phyloP scores from a whole-genome alignment of 2,888 invertebrate genomes.

The Drosophila cognata region DNA sequence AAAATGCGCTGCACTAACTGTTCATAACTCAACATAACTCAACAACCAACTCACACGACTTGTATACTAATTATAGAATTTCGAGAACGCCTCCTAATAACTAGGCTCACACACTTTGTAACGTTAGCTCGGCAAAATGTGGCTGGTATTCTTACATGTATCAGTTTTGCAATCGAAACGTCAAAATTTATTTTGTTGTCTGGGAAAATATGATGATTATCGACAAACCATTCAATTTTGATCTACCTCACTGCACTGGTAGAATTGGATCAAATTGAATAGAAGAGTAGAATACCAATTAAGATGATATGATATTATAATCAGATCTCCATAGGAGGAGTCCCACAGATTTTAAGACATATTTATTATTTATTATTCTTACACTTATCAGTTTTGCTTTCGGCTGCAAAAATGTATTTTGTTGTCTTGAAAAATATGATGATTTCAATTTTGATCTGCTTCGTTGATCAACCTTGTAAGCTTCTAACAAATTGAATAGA shows the following conservation, averaged over 20 bases:
- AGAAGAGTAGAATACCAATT: not conserved
- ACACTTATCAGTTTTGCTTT: not conserved
- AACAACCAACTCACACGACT: conserved; percentile 15
- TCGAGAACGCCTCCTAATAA: conserved; percentile 11
- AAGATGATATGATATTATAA: not conserved
- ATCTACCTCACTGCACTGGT: not conserved
- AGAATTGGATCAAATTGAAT: not conserved
- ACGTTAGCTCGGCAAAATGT: not conserved
- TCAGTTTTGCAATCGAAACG: not conserved
- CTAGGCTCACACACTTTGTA: conserved; percentile 5
- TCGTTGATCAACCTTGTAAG: not conserved
- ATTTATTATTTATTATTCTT: not conserved
- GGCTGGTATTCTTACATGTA: not conserved
- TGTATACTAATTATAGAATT: conserved; percentile 18
- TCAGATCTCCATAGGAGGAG: not conserved
- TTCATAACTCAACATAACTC: conserved; percentile 26
- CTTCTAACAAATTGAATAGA: not conserved
- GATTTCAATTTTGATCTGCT: not conserved
- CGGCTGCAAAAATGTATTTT: not conserved
- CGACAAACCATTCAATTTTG: not conserved
- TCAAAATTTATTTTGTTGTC: not conserved
- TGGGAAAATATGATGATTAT: not conserved
- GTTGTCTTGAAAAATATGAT: not conserved
- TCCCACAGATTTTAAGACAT: not conserved
- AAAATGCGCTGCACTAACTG: conserved; percentile 40